Evolutionary conservation across 2,797 vertebrate species (phyloP).

Genomic region (Pantherophis vulpinus): DNA sequence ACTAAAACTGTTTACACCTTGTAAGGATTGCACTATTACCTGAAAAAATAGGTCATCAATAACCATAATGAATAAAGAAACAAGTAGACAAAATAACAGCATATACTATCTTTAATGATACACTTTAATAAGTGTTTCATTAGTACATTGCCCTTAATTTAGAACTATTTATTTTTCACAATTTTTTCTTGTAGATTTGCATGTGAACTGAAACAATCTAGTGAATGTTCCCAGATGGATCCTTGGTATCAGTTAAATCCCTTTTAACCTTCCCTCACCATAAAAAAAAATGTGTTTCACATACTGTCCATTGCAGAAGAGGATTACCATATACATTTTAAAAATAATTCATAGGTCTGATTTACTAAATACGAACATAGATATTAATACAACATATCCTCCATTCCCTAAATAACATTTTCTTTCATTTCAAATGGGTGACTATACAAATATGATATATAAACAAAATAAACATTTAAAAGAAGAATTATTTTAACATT

Average conservation of each 20-base stretch:
- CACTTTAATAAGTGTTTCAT: not conserved
- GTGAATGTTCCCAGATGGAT: not conserved
- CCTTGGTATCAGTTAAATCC: not conserved
- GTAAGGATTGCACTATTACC: not conserved
- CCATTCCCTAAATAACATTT: not conserved
- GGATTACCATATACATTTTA: not conserved
- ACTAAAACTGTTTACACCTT: not conserved
- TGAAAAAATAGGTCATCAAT: not conserved
- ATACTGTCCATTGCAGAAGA: not conserved
- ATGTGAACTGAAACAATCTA: not conserved
- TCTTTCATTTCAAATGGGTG: not conserved
- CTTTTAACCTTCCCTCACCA: not conserved
- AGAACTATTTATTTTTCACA: not conserved
- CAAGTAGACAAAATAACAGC: not conserved
- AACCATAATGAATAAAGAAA: not conserved
- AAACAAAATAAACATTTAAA: not conserved
- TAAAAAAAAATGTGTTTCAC: not conserved
- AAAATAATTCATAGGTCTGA: not conserved
- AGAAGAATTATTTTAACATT: not conserved
- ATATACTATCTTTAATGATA: not conserved
- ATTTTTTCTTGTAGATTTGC: not conserved
- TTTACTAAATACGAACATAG: not conserved
- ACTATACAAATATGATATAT: not conserved
- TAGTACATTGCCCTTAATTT: not conserved
- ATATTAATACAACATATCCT: not conserved